Conservation (phyloP, 2,888 invertebrate genomes). For the Syrphus vitripennis region DNA sequence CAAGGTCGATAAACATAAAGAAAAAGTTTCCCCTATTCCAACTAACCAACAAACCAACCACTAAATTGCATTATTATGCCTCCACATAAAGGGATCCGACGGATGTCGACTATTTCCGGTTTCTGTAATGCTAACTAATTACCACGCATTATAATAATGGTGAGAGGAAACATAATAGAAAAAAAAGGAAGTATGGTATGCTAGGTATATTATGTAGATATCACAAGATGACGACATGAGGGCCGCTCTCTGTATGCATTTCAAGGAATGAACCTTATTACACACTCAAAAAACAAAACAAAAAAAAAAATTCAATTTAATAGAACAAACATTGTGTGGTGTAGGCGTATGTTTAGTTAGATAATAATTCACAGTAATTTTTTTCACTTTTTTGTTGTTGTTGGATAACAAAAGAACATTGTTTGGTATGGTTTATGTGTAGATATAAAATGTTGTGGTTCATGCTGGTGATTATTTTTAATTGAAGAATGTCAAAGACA, state of each 20-base stretch:
- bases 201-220: no score
- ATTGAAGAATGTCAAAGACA: neutral
- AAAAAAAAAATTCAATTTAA: neutral
- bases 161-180: constrained; percentile 2
- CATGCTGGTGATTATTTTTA: neutral
- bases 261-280: neutral
- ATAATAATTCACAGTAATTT: neutral
- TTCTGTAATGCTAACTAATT: constrained; percentile 53
- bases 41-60: neutral
- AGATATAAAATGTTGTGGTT: neutral
- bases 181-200: constrained; percentile 20
- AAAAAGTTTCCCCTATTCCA: neutral
- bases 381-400: neutral
- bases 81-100: constrained; percentile 16
- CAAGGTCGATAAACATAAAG: constrained; percentile 25
- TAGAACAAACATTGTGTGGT: neutral
- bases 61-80: constrained; percentile 11
- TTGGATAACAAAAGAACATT: neutral
- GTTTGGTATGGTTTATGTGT: neutral
- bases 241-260: neutral
- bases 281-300: neutral
- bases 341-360: neutral
- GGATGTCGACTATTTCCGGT: constrained; percentile 58
- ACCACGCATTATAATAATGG: constrained; percentile 22
- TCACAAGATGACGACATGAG: constrained; percentile 7